Evolutionary conservation across 64 coral and sea anemone species (phyloP), one percentile per base, ranked within the genome.

Genomic region (Stylophora pistillata): DNA sequence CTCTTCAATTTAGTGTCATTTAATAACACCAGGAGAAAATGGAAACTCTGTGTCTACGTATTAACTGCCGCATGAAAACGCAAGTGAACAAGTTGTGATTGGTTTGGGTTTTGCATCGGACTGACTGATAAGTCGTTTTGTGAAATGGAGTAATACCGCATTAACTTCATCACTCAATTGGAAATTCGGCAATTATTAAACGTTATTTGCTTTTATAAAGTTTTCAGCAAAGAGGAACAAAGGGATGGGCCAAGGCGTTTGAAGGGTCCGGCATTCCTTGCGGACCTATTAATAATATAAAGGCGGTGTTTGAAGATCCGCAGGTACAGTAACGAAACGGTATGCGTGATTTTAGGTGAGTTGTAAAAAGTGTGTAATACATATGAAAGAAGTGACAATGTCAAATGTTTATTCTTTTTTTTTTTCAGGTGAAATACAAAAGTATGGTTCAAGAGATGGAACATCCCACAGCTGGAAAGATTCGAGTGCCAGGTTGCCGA

Each of bases 241-340:
- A 63, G 28, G 91, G 91, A n/a, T 98, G 95, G 91, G 27, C 86
- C 20, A 20, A 71, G 14, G 30, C 86, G 37, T 88, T 98, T 54
- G 88, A 98, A 20, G 95, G 74, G 20, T 90, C 87, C 18, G 87
- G 74, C 7, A 68, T 98, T 13, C 88, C 95, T 23, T 94, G n/a
- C 23, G 95, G 91, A 0, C 91, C 91, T 31, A 98, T 98, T 41
- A 98, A 98, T 74, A 80, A 85, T 33, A 56, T 98, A 23, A 86
- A 94, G 30, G 82, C 91, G 56, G 95, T 94, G 20, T 94, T 94
- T 78, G 83, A 90, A 20, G 88, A 98, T 68, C 76, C 95, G 27
- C 95, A 98, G 91, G 95, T 98, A 74, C 37, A 47, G 37, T 47
- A 32, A 53, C 5, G 7, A 66, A 66, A n/a, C 5, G 5, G 10